Conservation (phyloP, 2,113 vertebrate genomes). For the Indicator maculatus region DNA sequence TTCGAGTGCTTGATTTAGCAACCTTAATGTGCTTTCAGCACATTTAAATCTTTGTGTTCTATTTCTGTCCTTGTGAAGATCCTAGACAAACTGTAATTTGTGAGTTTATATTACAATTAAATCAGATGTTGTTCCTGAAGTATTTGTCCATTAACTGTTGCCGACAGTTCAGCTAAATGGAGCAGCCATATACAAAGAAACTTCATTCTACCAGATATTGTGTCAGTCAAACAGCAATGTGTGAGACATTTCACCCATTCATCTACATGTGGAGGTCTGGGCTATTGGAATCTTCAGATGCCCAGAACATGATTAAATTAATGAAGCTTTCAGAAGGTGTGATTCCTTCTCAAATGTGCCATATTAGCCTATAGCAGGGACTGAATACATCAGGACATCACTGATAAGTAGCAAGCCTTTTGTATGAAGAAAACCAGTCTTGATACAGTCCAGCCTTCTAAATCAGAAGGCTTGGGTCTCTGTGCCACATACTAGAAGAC, state of each 20-base stretch:
- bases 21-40: conserved; percentile 33
- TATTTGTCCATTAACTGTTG: neutral
- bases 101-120: neutral
- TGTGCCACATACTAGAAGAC: neutral
- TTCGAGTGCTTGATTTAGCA: conserved; percentile 52
- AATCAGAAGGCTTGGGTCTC: neutral
- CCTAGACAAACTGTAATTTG: neutral
- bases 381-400: neutral
- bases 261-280: neutral
- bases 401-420: neutral
- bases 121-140: neutral
- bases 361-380: neutral
- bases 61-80: conserved; percentile 21
- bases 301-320: neutral
- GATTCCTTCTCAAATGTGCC: neutral
- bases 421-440: neutral
- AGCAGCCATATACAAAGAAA: neutral
- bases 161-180: neutral
- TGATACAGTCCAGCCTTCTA: neutral
- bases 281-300: neutral
- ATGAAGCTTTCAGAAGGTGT: neutral
- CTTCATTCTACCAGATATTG: neutral
- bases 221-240: neutral
- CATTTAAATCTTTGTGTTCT: conserved; percentile 15
- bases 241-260: neutral